These are phyloP conservation scores for Cherax destructor DNA, from an alignment of 1,140 invertebrate species.

Conservation along the genomic window DNA sequence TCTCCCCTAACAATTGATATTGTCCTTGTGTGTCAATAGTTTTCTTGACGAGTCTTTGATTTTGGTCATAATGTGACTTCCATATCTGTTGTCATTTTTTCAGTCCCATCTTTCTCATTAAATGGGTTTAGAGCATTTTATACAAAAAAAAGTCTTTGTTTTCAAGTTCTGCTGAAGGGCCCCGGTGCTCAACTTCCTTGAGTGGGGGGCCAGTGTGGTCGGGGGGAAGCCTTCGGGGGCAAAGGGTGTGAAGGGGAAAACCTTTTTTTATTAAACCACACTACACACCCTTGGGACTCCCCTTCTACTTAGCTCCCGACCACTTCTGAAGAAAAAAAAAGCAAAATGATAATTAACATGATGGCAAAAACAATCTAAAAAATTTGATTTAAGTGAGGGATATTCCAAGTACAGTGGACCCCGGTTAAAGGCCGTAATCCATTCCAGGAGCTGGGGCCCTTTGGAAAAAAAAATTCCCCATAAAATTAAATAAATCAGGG, in stretches of 20 bases:
- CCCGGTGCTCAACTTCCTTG: constrained; percentile 25
- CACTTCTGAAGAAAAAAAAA: background rate
- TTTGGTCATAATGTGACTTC: constrained; percentile 50
- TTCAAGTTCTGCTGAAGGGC: constrained; percentile 23
- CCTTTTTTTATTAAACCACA: background rate
- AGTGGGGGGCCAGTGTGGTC: constrained; percentile 36
- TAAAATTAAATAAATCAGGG: too few species aligned
- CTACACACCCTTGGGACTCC: constrained; percentile 5
- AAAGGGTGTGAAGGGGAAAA: background rate
- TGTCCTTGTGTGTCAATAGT: background rate
- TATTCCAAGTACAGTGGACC: too few species aligned
- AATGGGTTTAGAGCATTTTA: constrained; percentile 38
- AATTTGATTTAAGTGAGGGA: too few species aligned
- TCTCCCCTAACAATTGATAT: constrained; percentile 50
- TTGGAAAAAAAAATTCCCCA: too few species aligned
- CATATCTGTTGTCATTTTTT: constrained; percentile 54
- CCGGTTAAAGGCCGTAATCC: too few species aligned
- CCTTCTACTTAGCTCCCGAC: background rate
- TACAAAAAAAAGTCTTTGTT: constrained; percentile 34
- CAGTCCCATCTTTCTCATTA: constrained; percentile 43
- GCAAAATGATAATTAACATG: background rate
- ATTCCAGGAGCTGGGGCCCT: too few species aligned
- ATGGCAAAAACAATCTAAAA: too few species aligned
- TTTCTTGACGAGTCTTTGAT: constrained; percentile 43
- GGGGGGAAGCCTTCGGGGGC: constrained; percentile 10